Conservation (phyloP, 1,140 invertebrate species). For the Armadillidium nasatum region DNA sequence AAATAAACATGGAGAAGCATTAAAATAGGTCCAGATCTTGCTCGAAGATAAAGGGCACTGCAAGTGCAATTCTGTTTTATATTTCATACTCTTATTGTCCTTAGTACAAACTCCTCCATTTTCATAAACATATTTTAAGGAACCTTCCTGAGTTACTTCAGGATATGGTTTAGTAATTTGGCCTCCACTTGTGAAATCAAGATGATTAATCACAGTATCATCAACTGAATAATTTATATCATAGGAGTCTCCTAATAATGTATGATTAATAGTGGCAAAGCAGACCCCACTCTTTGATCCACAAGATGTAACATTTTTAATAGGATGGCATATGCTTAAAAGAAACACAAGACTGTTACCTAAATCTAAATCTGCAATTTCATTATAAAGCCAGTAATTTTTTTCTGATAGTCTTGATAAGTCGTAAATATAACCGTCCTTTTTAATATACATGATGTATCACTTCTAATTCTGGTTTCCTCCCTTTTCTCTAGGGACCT, state of each 20-base stretch:
- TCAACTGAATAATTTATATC: not conserved
- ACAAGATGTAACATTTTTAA: constrained; percentile 9
- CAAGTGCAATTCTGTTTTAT: constrained; percentile 17
- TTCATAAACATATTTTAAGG: constrained; percentile 20
- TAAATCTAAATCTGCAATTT: constrained; percentile 14
- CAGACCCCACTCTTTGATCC: constrained; percentile 16
- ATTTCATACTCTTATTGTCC: constrained; percentile 1
- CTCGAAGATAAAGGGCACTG: not conserved
- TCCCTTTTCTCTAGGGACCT: too few species aligned
- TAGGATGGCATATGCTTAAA: constrained; percentile 26
- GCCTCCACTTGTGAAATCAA: not conserved
- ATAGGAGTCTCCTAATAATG: too few species aligned
- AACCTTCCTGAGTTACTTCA: constrained; percentile 14
- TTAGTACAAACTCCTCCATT: constrained; percentile 19
- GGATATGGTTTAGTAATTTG: not conserved
- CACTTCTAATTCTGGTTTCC: too few species aligned
- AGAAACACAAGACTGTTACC: constrained; percentile 16
- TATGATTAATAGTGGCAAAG: not conserved
- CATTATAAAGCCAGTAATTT: constrained; percentile 20
- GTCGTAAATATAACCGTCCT: constrained; percentile 21
- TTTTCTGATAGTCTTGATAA: constrained; percentile 8
- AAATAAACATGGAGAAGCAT: constrained; percentile 21
- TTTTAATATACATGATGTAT: constrained; percentile 9
- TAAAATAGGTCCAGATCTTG: constrained; percentile 16
- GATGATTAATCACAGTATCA: not conserved